Conservation (phyloP, 2,888 invertebrate species). For the Margaritifera margaritifera region DNA sequence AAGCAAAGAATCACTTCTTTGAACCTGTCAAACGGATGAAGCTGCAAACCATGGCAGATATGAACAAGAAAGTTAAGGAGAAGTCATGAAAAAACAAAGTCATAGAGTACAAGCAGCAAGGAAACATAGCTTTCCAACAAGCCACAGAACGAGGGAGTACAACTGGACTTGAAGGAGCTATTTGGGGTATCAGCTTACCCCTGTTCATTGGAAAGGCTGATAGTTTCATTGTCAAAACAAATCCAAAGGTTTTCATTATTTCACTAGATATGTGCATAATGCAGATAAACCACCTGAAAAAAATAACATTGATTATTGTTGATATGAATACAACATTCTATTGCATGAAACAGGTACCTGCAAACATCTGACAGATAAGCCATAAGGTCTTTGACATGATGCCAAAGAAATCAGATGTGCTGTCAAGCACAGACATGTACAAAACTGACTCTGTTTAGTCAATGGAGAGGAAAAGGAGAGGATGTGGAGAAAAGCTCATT, state of each 20-base stretch:
- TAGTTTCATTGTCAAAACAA: neutral
- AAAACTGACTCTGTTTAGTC: conserved; percentile 1
- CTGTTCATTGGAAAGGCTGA: neutral
- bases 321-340: conserved; percentile 3
- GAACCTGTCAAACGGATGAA: conserved; percentile 4
- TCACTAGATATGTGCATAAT: neutral
- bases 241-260: neutral
- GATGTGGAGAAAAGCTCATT: conserved; percentile 10
- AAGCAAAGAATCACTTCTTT: neutral
- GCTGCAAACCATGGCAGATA: conserved; percentile 5
- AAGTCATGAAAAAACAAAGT: conserved; percentile 8
- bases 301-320: too few relatives aligned
- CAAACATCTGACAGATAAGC: too few relatives aligned
- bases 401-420: conserved; percentile 4
- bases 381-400: conserved; percentile 9
- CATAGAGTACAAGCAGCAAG: conserved; percentile 4
- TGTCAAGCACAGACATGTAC: conserved; percentile 16
- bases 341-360: conserved; percentile 4
- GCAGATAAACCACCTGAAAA: too few relatives aligned
- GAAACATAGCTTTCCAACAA: conserved; percentile 4
- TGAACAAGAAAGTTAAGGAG: neutral
- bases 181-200: neutral
- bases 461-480: conserved; percentile 9
- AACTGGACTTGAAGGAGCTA: neutral
- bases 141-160: neutral